A percentile compares a stretch with the other conserved stretches of the same genome.
phyloP scores from a whole-genome alignment of 1,140 invertebrate species.

The Eriocheir sinensis region DNA sequence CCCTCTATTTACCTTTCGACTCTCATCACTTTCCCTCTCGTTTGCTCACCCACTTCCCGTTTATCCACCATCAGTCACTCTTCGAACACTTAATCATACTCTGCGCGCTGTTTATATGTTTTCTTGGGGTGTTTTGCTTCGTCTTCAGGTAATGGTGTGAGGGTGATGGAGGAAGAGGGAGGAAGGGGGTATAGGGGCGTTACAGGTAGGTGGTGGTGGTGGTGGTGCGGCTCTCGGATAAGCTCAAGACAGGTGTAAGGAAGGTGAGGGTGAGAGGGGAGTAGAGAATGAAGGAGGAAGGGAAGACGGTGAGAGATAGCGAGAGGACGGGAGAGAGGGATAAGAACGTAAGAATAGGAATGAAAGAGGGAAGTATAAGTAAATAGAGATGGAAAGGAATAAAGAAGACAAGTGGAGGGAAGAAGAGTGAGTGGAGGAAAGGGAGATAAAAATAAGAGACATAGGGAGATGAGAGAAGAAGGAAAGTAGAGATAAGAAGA shows the following conservation, averaged over 20 bases:
- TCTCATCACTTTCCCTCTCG: constrained; percentile 8
- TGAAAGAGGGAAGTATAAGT: too few species aligned
- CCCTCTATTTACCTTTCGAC: not conserved
- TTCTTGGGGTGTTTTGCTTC: not conserved
- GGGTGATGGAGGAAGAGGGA: too few species aligned
- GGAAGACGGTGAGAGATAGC: too few species aligned
- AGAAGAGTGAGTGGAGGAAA: too few species aligned
- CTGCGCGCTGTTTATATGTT: not conserved
- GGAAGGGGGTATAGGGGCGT: too few species aligned
- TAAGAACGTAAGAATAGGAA: not conserved
- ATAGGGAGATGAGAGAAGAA: too few species aligned
- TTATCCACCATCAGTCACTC: too few species aligned
- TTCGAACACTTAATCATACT: too few species aligned
- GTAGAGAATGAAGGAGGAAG: not conserved
- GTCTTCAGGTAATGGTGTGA: not conserved
- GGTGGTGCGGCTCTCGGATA: not conserved
- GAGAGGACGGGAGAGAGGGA: not conserved
- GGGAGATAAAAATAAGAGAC: too few species aligned
- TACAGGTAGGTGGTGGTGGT: not conserved
- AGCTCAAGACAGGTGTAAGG: not conserved
- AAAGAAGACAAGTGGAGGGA: too few species aligned
- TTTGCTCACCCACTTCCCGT: not conserved
- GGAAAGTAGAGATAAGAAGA: too few species aligned
- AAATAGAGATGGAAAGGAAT: too few species aligned
- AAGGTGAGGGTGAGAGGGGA: not conserved